These are phyloP conservation scores for Oligia latruncula DNA, from an alignment of 2,888 invertebrate species.

Conservation along the genomic window DNA sequence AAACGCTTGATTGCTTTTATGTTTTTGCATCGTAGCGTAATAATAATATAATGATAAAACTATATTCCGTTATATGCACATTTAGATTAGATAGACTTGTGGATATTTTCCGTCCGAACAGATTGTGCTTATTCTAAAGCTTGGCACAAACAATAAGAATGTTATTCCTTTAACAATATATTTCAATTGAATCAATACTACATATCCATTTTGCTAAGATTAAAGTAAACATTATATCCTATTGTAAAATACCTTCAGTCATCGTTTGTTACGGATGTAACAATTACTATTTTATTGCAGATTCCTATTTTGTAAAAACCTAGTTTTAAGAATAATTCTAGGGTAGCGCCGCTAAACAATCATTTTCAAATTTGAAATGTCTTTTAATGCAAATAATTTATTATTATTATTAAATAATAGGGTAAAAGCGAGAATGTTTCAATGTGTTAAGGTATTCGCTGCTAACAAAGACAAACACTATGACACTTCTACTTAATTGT, in stretches of 20 bases:
- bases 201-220: slow-evolving; percentile 74
- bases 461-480: slow-evolving; percentile 61
- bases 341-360: slow-evolving; percentile 68
- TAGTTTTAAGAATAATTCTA: slow-evolving; percentile 85
- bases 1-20: slow-evolving; percentile 49
- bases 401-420: slow-evolving; percentile 73
- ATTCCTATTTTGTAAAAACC: slow-evolving; percentile 87
- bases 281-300: slow-evolving; percentile 84
- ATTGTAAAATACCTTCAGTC: slow-evolving; percentile 58
- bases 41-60: slow-evolving; percentile 40
- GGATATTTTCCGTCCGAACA: slow-evolving; percentile 79
- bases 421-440: slow-evolving; percentile 74
- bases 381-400: slow-evolving; percentile 78
- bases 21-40: slow-evolving; percentile 51
- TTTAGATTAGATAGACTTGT: slow-evolving; percentile 56
- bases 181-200: slow-evolving; percentile 62
- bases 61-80: slow-evolving; percentile 50
- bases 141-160: slow-evolving; percentile 56
- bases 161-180: slow-evolving; percentile 46
- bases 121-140: slow-evolving; percentile 56
- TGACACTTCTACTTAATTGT: slow-evolving; percentile 55
- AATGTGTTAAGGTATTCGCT: slow-evolving; percentile 62
- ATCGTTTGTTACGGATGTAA: slow-evolving; percentile 58
- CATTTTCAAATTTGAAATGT: slow-evolving; percentile 76
- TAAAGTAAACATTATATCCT: slow-evolving; percentile 61